Base-by-base conservation (phyloP, 2,797 vertebrate genomes). In the Danio kyathit region DNA sequence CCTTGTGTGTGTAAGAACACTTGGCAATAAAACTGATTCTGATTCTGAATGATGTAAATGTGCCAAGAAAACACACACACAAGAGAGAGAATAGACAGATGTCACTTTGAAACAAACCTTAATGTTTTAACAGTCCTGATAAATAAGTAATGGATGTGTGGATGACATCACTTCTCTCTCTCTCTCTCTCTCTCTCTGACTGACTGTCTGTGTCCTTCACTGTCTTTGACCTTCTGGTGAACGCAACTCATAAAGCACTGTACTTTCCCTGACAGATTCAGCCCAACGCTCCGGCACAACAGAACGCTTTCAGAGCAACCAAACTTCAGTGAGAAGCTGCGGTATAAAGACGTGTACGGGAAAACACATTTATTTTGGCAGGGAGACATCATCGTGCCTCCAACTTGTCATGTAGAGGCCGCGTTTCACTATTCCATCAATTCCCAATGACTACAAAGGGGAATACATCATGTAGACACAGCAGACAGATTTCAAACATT, bases 71-170 rank as follows among this genome's bases (percentile, higher is more conserved):
- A 67, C 60, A 75, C 57, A 71, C 76, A 54, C 71, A 66, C 59
- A 76, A 44, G 69, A 75, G n/a, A 54, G 48, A 51, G 63, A 60
- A 56, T 16, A 49, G 76, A 82, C 73, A 81, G 75, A 83, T 87
- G 79, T 83, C 84, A 83, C 75, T 82, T 75, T 76, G 81, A 86
- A 59, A 82, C 77, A 79, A 44, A 85, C 29, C 78, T 83, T 61
- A 57, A 73, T 72, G 84, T 78, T 79, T 84, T 82, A 64, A 70
- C 67, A 76, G 71, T 83, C 64, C 46, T 19, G 49, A 83, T 78
- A 81, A 65, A 72, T 79, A 72, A 72, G 67, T 72, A 21, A 64
- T 80, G 40, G 57, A 61, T 64, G 67, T 72, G 57, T 38, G 38
- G 57, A 80, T 80, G 57, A 61, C 71, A 38, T 85, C 70, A 78